Evolutionary conservation across 1,140 invertebrate species (phyloP), one percentile per base, ranked within the genome.

Genomic region (Drosophila tani): DNA sequence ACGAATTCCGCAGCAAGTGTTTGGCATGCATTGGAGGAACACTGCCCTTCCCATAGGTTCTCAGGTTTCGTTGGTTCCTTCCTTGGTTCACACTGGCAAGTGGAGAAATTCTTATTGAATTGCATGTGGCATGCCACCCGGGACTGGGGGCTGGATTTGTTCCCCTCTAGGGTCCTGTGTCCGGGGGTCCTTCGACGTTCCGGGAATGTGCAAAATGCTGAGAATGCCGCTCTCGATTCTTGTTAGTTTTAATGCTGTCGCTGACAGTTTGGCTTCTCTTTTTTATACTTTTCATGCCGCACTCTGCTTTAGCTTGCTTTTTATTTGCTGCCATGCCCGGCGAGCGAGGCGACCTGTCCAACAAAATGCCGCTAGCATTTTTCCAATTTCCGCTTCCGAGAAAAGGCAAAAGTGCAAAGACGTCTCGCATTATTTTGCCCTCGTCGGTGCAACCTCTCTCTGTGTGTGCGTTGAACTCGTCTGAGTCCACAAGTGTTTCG

Each of bases 241-340:
- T 71, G 68, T 70, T 65, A 81, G 77, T 84, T 84, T 84, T 65
- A 77, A 84, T 84, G 81, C 82, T 84, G 81, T 73, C 63, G 59
- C 55, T 84, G 81, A 81, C 81, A 84, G 81, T 81, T 81, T 69
- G 14, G 47, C 11, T 66, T 58, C 46, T 71, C 55, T 53, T 67
- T 45, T 17, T 53, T 55, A 14, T 35, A 5, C 8, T 41, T 41
- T n/a, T 41, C 40, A n/a, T 41, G 40, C 60, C 12, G 43, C 43
- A 32, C 49, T 53, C 12, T 40, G 49, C 64, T n/a, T 21, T 57
- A 29, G 24, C 19, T 58, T 21, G 15, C 19, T 56, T 70, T 51
- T 73, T 57, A 71, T 70, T 58, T 70, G 35, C n/a, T 70, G 35
- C n/a, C 14, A 35, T 43, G 45, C 55, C 38, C 17, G 24, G 32